Evolutionary conservation across 2,797 vertebrate genomes (phyloP).

Genomic region (Hypotaenidia okinawae): DNA sequence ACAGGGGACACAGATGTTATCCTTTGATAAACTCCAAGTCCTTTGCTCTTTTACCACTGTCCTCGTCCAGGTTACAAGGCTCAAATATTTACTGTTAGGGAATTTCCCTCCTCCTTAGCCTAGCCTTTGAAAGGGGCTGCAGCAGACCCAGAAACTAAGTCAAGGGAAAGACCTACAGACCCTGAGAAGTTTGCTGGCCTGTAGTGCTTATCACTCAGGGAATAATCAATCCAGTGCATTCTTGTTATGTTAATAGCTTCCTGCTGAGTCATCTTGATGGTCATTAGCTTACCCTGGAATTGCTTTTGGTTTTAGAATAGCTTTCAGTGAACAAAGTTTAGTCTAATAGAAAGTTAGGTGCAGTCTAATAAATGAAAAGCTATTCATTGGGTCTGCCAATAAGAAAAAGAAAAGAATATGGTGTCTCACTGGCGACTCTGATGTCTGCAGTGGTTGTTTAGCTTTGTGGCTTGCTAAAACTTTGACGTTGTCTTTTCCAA

Average conservation of each 20-base stretch:
- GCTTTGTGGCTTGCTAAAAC: neutral
- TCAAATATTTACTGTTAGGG: neutral
- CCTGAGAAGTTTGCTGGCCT: neutral
- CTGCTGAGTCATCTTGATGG: neutral
- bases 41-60: neutral
- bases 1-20: accelerated
- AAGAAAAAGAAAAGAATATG: neutral
- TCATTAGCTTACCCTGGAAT: neutral
- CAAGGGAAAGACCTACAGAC: neutral
- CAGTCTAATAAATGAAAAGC: neutral
- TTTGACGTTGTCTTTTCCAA: neutral
- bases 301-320: neutral
- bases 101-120: neutral
- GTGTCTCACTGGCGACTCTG: neutral
- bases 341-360: neutral
- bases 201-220: neutral
- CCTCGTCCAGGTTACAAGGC: neutral
- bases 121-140: neutral
- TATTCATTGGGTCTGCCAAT: neutral
- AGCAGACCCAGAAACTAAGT: neutral
- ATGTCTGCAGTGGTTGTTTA: neutral
- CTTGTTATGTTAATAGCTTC: neutral
- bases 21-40: neutral
- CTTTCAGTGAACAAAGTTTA: neutral
- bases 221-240: neutral